phyloP scores from a whole-genome alignment of 2,113 vertebrate species.

The Orycteropus afer region DNA sequence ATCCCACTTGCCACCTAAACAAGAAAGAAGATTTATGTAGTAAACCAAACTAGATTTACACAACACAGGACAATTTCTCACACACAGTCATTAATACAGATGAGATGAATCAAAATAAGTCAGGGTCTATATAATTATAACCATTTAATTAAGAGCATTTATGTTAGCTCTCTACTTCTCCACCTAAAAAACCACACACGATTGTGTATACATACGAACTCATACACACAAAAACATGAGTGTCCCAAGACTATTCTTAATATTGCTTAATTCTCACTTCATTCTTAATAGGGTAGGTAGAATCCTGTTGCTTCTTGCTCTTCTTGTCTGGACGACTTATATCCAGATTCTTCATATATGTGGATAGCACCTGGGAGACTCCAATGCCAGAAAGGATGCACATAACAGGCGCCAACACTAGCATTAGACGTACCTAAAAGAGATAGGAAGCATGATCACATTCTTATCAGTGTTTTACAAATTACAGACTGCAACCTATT shows the following conservation, averaged over 20 bases:
- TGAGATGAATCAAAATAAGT: not conserved
- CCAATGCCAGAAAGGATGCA: conserved; percentile 98
- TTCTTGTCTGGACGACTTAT: conserved; percentile 98
- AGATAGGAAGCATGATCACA: not conserved
- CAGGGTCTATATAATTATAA: not conserved
- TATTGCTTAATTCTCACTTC: conserved; percentile 86
- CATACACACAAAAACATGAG: not conserved
- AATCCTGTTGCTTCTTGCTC: conserved; percentile 96
- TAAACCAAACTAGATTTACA: conserved; percentile 45
- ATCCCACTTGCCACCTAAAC: conserved; percentile 97
- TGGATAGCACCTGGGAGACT: conserved; percentile 97
- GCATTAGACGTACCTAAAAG: conserved; percentile 96
- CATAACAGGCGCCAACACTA: conserved; percentile 98
- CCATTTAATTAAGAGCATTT: not conserved
- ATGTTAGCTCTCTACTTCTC: not conserved
- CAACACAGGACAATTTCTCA: conserved; percentile 14
- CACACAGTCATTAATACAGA: not conserved
- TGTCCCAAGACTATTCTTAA: not conserved
- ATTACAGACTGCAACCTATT: not conserved
- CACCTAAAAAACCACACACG: not conserved
- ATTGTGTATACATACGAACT: fast-evolving
- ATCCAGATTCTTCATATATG: conserved; percentile 99
- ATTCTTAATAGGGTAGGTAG: conserved; percentile 98
- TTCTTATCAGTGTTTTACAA: not conserved
- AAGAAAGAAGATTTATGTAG: not conserved